Evolutionary conservation across 2,888 invertebrate species (phyloP), one percentile per base, ranked within the genome.

Genomic region (Chrysina gloriosa): DNA sequence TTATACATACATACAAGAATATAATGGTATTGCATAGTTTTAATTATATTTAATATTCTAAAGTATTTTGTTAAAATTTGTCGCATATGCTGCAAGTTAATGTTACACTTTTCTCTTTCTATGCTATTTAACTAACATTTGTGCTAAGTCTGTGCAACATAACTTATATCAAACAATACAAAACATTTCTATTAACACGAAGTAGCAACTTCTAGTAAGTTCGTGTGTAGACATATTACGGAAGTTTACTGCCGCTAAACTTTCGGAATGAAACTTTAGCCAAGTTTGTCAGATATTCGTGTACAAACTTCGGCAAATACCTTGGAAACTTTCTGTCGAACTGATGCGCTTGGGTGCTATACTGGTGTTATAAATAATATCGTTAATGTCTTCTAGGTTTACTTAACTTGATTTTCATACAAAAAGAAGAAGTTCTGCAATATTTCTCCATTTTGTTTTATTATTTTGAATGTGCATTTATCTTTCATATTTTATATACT

Each of bases 351-450:
- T 48, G 27, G 23, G 66, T 48, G 58, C 56, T 34, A 36, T 58
- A 67, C 36, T 25, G 21, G 56, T 61, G 61, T 67, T 67, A 67
- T 67, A 67, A 67, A 67, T 67, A 58, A 67, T 67, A 48, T 31
- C 48, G 47, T 52, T 47, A 48, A 64, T 64, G 64, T 52, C 48
- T 52, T 64, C 36, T 50, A 34, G 36, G 64, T 48, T 64, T 52
- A 48, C 48, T 63, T 23, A 36, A 23, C 39, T 39, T 23, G 39
- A 25, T 64, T 52, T 61, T 61, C 45, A 25, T 61, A 61, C 39
- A 42, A 23, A 25, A 45, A 42, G 42, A 61, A n/a, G 45, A 61
- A 14, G 36, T 42, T 61, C 16, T 42, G 19, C 58, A 27, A 16
- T 61, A 29, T 27, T 42, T 21, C 19, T n/a, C 14, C 45, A 42